phyloP scores from a whole-genome alignment of 2,113 vertebrate species.

The Glaucidium brasilianum region DNA sequence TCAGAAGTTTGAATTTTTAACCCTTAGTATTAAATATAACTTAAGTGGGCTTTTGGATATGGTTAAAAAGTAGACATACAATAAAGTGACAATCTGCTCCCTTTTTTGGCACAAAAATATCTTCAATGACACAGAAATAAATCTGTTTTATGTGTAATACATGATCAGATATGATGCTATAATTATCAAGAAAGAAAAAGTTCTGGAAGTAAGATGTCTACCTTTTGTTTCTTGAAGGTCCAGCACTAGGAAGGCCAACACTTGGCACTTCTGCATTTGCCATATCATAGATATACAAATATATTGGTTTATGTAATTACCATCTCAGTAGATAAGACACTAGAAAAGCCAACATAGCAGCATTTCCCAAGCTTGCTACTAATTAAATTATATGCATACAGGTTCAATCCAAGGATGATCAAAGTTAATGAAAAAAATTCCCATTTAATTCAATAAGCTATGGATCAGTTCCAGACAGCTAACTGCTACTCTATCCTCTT shows the following conservation, averaged over 20 bases:
- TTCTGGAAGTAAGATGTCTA: neutral
- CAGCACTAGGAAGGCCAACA: neutral
- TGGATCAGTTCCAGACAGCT: conserved; percentile 13
- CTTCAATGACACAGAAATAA: neutral
- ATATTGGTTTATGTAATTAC: neutral
- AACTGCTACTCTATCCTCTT: neutral
- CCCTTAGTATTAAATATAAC: neutral
- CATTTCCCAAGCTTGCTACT: neutral
- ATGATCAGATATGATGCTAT: neutral
- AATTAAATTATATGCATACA: conserved; percentile 17
- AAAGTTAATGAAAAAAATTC: conserved; percentile 18
- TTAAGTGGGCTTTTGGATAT: too few species aligned
- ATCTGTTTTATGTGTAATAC: neutral
- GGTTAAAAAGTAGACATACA: neutral
- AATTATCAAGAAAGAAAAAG: neutral
- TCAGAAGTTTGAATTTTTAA: neutral
- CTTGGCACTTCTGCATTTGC: neutral
- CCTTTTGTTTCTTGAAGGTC: neutral
- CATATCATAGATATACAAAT: neutral
- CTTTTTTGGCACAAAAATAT: neutral
- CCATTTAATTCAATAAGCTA: neutral
- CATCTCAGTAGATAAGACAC: neutral
- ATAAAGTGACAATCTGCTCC: neutral
- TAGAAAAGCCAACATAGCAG: neutral
- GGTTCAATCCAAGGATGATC: conserved; percentile 8